Percentiles rank a stretch among this genome's conserved stretches.
phyloP scores from a whole-genome alignment of 1,140 invertebrate genomes.

The Ganaspis sp. region DNA sequence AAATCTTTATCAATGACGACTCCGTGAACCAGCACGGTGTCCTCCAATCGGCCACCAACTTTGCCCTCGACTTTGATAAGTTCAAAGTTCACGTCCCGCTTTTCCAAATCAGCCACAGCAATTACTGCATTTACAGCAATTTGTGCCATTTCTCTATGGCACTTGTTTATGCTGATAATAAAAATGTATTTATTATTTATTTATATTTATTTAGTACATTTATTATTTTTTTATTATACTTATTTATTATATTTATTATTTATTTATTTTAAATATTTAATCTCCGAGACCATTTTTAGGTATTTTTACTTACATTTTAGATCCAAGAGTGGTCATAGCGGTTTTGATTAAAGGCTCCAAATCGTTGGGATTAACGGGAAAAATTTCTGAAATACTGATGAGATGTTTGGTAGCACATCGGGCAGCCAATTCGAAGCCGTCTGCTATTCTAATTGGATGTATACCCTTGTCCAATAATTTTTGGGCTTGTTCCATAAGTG shows the following conservation, averaged over 20 bases:
- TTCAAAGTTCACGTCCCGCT: conserved; percentile 99
- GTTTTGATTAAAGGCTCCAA: conserved; percentile 93
- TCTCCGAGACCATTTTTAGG: neutral
- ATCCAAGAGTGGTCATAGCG: conserved; percentile 98
- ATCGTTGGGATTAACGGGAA: conserved; percentile 89
- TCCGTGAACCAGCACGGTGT: conserved; percentile 96
- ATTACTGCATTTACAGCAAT: conserved; percentile 98
- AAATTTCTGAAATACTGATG: conserved; percentile 92
- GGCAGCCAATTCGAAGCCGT: conserved; percentile 98
- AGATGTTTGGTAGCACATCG: conserved; percentile 92
- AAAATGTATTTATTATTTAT: too few species aligned
- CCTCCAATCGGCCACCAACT: conserved; percentile 97
- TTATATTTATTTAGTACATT: too few species aligned
- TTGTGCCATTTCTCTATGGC: conserved; percentile 97
- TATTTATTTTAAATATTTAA: too few species aligned
- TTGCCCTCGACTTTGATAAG: conserved; percentile 99
- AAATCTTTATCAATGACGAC: conserved; percentile 99
- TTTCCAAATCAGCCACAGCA: conserved; percentile 94
- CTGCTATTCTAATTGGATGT: conserved; percentile 98
- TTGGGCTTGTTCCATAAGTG: conserved; percentile 97
- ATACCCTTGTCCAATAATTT: conserved; percentile 96
- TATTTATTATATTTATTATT: too few species aligned
- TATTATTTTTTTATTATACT: too few species aligned
- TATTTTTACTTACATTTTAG: conserved; percentile 90
- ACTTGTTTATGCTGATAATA: conserved; percentile 84